Conservation (phyloP, 2,888 invertebrate species). For the Eupithecia centaureata region DNA sequence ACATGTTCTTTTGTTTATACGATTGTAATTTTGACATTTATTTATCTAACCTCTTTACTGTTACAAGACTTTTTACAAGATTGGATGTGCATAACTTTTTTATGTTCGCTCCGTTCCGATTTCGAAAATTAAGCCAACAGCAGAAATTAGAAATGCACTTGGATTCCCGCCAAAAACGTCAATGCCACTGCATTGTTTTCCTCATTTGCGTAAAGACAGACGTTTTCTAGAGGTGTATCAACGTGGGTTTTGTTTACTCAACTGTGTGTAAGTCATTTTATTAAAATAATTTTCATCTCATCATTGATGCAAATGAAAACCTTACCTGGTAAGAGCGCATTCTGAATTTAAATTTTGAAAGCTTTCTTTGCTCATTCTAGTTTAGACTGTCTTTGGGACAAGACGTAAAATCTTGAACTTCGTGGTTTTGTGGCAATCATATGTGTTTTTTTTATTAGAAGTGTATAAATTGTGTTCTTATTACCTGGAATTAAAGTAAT, state of each 20-base stretch:
- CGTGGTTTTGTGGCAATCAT: not conserved
- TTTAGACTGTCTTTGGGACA: conserved; percentile 13
- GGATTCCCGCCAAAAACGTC: conserved; percentile 38
- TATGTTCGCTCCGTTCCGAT: conserved; percentile 27
- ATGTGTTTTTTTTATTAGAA: not conserved
- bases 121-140: conserved; percentile 27
- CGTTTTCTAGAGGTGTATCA: conserved; percentile 15
- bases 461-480: not conserved
- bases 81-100: conserved; percentile 4
- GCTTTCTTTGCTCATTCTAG: conserved; percentile 13
- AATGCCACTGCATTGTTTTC: conserved; percentile 34
- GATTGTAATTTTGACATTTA: not conserved
- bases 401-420: conserved; percentile 3
- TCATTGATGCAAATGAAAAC: conserved; percentile 17
- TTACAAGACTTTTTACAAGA: not conserved
- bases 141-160: conserved; percentile 34
- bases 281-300: conserved; percentile 11
- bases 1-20: not conserved
- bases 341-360: conserved; percentile 14
- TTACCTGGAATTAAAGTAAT: conserved; percentile 5
- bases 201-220: conserved; percentile 23
- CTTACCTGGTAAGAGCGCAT: conserved; percentile 1
- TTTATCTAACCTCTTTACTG: not conserved
- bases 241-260: conserved; percentile 27
- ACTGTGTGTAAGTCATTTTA: conserved; percentile 25